Conservation (phyloP, 2,888 invertebrate genomes). For the Lampropteryx suffumata region DNA sequence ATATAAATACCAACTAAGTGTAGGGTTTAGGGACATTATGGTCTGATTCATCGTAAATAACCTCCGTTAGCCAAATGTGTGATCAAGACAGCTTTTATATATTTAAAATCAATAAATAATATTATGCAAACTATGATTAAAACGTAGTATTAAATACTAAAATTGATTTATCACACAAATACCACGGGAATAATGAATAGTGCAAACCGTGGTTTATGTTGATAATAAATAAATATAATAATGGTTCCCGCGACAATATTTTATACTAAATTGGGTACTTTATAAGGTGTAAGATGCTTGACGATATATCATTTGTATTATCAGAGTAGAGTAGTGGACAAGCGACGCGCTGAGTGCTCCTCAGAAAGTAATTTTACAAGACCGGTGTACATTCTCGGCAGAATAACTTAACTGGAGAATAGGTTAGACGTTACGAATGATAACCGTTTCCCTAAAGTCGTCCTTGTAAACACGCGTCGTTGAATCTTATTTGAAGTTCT, state of each 20-base stretch:
- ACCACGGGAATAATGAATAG: conserved; percentile 42
- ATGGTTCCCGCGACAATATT: conserved; percentile 48
- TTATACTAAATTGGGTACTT: conserved; percentile 56
- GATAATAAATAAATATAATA: conserved; percentile 53
- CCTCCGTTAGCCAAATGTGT: conserved; percentile 9
- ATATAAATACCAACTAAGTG: too few species aligned
- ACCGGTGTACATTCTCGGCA: conserved; percentile 39
- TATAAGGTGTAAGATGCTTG: conserved; percentile 52
- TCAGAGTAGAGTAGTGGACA: conserved; percentile 47
- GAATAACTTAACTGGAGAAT: conserved; percentile 49
- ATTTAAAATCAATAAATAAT: conserved; percentile 25
- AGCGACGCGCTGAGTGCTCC: conserved; percentile 40
- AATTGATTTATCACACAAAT: conserved; percentile 45
- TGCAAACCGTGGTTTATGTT: conserved; percentile 37
- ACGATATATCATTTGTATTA: conserved; percentile 64
- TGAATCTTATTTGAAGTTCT: conserved; percentile 31
- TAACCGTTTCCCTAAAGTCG: conserved; percentile 51
- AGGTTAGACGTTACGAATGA: conserved; percentile 46
- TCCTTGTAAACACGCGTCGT: conserved; percentile 33
- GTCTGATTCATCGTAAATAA: not conserved
- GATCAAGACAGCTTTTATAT: conserved; percentile 9
- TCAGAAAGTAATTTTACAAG: conserved; percentile 55
- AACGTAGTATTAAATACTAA: too few species aligned
- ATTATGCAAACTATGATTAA: conserved; percentile 29
- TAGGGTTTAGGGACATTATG: too few species aligned